Evolutionary conservation across 2,888 invertebrate genomes (phyloP), one percentile per base, ranked within the genome.

Genomic region (Zygaena filipendulae): DNA sequence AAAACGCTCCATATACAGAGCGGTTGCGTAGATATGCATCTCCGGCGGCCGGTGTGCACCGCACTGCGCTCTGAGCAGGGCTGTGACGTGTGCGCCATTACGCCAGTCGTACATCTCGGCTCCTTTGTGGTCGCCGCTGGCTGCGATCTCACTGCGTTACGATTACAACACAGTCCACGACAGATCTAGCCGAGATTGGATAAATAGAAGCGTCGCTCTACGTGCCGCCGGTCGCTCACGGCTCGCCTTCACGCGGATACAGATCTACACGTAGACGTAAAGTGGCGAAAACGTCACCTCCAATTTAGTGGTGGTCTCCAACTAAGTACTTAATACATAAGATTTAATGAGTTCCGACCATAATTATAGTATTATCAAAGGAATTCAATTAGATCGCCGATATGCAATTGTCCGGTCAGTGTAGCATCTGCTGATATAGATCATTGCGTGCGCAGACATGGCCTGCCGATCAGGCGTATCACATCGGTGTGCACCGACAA

Each of bases 201-300:
- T 58, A 68, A 74, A 77, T 77, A 77, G 77, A 72, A 77, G 69
- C 59, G 67, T 74, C 71, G 74, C 67, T 71, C 70, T 71, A 62
- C 67, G 68, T 66, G 59, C 66, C 54, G 62, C 64, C 57, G 66
- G 52, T 52, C 59, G 52, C 63, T 62, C 52, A 59, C 61, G 42
- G 47, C 40, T 35, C 16, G 16, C 16, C 16, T 16, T 6, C 16
- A 7, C 13, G 21, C 26, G 49, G 67, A 67, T 67, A 59, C 42
- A 36, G 37, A 68, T 68, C 66, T 35, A 36, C 66, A 67, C 63
- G 66, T 63, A 49, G 51, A 25, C 38, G 36, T 35, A 42, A 49
- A 54, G 68, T 63, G 68, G 49, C 57, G 51, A 60, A 66, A 59
- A 50, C 49, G 45, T 54, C 68, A 67, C 67, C 56, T 59, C 38